A percentile compares a stretch with the other conserved stretches of the same genome.
phyloP scores from a whole-genome alignment of 37 sponge, comb jelly and placozoan genomes.

The Cliona cf. orientalis region DNA sequence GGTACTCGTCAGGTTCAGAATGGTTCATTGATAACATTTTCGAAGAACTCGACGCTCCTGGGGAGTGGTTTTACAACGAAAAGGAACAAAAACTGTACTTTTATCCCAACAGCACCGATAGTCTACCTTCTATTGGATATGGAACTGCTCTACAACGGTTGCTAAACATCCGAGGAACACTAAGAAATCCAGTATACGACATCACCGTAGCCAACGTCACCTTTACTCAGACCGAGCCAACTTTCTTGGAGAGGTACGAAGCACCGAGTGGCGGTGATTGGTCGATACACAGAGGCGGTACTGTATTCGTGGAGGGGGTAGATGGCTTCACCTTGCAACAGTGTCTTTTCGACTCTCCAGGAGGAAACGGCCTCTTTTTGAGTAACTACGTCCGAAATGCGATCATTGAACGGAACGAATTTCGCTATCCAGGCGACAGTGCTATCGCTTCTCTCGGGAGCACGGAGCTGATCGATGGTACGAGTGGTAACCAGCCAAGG shows the following conservation, averaged over 20 bases:
- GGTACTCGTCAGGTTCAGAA: slow-evolving; percentile 29
- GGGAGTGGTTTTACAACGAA: slow-evolving; percentile 63
- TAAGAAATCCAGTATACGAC: slow-evolving; percentile 18
- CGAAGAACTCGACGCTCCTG: slow-evolving; percentile 61
- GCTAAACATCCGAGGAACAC: slow-evolving; percentile 15
- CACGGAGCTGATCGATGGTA: slow-evolving; percentile 58
- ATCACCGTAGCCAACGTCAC: slow-evolving; percentile 24
- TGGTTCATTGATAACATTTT: slow-evolving; percentile 72
- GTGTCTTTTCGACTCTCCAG: slow-evolving; percentile 55
- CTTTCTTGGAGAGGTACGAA: slow-evolving; percentile 52
- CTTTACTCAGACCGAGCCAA: slow-evolving; percentile 63
- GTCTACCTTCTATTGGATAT: slow-evolving; percentile 31
- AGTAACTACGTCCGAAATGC: slow-evolving; percentile 51
- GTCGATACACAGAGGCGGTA: slow-evolving; percentile 55
- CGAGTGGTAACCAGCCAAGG: slow-evolving; percentile 46
- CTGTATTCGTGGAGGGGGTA: slow-evolving; percentile 50
- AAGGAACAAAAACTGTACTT: slow-evolving; percentile 30
- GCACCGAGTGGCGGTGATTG: slow-evolving; percentile 73
- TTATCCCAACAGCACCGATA: slow-evolving; percentile 40
- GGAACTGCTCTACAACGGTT: slow-evolving; percentile 27
- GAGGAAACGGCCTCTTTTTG: slow-evolving; percentile 59
- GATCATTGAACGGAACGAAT: slow-evolving; percentile 30
- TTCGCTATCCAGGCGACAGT: slow-evolving; percentile 59
- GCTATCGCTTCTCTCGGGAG: slow-evolving; percentile 49
- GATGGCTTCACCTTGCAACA: slow-evolving; percentile 17